phyloP scores from a whole-genome alignment of 1,140 invertebrate genomes.

The Lordiphosa mommai region DNA sequence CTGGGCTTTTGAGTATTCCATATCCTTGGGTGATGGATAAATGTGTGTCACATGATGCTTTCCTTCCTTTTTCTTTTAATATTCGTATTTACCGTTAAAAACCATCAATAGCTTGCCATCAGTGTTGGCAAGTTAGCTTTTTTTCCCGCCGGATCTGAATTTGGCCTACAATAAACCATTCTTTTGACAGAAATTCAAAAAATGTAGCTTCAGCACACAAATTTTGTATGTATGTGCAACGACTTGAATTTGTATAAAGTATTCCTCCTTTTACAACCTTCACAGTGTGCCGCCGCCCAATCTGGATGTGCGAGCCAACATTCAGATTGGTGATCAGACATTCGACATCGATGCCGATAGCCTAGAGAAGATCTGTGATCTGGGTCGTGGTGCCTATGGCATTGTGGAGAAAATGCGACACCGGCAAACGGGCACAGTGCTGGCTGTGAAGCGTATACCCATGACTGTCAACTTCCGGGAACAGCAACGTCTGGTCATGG shows the following conservation, averaged over 20 bases:
- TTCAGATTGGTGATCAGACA: conserved; percentile 91
- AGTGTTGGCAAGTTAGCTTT: no score
- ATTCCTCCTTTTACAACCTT: not conserved
- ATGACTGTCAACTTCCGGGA: conserved; percentile 95
- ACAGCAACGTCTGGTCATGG: conserved; percentile 95
- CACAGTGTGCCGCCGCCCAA: conserved; percentile 84
- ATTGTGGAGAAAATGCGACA: conserved; percentile 98
- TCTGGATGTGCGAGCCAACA: conserved; percentile 91
- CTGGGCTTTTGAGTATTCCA: no score
- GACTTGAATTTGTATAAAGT: no score
- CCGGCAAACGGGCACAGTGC: conserved; percentile 91
- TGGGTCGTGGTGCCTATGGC: conserved; percentile 97
- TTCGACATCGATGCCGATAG: conserved; percentile 96
- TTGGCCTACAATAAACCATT: no score
- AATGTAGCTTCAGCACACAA: no score
- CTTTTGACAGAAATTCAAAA: no score
- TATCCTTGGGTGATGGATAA: no score
- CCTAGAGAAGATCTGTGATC: conserved; percentile 90
- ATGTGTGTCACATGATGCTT: not conserved
- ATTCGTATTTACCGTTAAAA: no score
- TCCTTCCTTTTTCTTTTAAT: not conserved
- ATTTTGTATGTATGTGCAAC: no score
- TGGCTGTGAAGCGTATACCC: conserved; percentile 98
- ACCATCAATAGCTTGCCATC: no score
- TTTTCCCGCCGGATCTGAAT: no score